phyloP scores from a whole-genome alignment of 1,140 invertebrate genomes.

The Lepidotrigona ventralis region DNA sequence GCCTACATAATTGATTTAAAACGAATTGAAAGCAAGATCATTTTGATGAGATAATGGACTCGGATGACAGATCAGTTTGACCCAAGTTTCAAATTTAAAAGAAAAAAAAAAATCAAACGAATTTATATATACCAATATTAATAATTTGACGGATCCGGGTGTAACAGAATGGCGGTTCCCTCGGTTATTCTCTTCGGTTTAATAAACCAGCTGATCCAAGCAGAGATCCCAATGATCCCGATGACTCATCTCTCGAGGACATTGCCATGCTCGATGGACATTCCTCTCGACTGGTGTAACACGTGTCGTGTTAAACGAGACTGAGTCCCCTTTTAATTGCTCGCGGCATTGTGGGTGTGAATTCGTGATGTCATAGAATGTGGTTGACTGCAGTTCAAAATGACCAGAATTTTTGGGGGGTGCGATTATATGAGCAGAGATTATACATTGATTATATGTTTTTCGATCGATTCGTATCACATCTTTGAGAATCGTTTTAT shows the following conservation, averaged over 20 bases:
- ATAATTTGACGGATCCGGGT: slow-evolving; percentile 3
- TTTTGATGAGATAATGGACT: too few relatives aligned
- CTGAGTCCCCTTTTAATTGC: slow-evolving; percentile 9
- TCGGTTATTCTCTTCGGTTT: background rate
- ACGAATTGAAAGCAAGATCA: too few relatives aligned
- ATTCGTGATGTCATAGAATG: slow-evolving; percentile 1
- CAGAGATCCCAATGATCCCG: background rate
- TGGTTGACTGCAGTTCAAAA: background rate
- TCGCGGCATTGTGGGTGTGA: slow-evolving; percentile 1
- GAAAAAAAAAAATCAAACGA: too few relatives aligned
- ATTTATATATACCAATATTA: too few relatives aligned
- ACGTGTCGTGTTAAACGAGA: slow-evolving; percentile 21
- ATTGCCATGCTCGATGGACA: slow-evolving; percentile 25
- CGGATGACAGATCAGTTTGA: too few relatives aligned
- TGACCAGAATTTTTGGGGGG: background rate
- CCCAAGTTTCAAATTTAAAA: too few relatives aligned
- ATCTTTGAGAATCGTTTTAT: too few relatives aligned
- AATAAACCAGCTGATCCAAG: background rate
- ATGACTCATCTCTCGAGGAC: slow-evolving; percentile 34
- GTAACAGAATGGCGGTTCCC: background rate
- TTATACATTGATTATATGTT: too few relatives aligned
- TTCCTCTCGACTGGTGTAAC: slow-evolving; percentile 31
- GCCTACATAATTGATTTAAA: too few relatives aligned
- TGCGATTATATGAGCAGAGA: background rate
- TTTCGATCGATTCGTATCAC: too few relatives aligned